Percentiles rank a stretch among this genome's conserved stretches.
Evolutionary conservation across 1,140 invertebrate species (phyloP).

Genomic region (Nasonia longicornis): DNA sequence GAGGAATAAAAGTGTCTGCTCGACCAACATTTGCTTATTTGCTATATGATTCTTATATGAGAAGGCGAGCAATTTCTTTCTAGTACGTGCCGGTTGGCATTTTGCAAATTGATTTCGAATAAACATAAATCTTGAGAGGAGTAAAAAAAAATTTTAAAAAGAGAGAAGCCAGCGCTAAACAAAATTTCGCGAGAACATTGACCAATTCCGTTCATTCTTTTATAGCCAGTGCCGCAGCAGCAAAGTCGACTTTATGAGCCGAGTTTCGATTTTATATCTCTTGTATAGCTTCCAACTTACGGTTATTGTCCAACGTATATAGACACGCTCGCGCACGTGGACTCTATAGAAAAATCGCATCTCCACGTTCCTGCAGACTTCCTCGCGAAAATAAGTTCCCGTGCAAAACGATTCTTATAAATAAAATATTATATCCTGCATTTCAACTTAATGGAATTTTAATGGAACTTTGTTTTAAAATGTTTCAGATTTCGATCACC

Average conservation of each 20-base stretch:
- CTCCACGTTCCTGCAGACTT: not conserved
- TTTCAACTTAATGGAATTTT: no score
- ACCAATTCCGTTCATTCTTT: constrained; percentile 31
- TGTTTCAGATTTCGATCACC: no score
- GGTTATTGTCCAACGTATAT: constrained; percentile 1
- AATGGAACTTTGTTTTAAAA: no score
- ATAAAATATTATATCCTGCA: not conserved
- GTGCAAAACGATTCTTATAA: not conserved
- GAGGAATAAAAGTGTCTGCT: not conserved
- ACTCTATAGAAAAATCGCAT: not conserved
- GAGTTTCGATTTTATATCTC: constrained; percentile 26
- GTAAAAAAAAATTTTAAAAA: not conserved
- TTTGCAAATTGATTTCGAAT: not conserved
- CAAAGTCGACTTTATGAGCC: not conserved
- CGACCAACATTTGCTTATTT: not conserved
- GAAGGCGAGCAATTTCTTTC: not conserved
- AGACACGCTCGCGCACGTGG: not conserved
- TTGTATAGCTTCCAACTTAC: constrained; percentile 26
- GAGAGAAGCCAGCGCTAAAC: not conserved
- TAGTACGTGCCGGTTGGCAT: not conserved
- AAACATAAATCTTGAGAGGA: not conserved
- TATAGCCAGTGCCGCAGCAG: not conserved
- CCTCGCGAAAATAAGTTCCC: not conserved
- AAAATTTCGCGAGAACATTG: constrained; percentile 1
- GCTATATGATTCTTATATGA: not conserved